Percentiles rank a stretch among this genome's conserved stretches.
phyloP scores from a whole-genome alignment of 2,888 invertebrate genomes.

The Eledone cirrhosa region DNA sequence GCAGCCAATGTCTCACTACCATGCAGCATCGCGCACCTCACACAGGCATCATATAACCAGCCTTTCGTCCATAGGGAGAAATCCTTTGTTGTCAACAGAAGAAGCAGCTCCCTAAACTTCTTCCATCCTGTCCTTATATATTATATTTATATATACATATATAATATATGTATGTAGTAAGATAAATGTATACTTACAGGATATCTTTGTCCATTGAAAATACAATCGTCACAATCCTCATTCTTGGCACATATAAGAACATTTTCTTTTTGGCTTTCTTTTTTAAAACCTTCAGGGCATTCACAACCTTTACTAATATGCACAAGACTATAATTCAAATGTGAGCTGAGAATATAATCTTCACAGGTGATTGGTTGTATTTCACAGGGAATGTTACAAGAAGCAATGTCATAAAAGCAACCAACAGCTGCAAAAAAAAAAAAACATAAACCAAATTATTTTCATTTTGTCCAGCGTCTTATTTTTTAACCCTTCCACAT shows the following conservation, averaged over 20 bases:
- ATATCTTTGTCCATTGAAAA: background rate
- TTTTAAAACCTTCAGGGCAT: background rate
- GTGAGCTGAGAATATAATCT: background rate
- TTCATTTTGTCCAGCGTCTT: no score
- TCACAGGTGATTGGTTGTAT: background rate
- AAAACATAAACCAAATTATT: background rate
- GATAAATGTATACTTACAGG: background rate
- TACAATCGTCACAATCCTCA: background rate
- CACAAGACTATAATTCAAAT: background rate
- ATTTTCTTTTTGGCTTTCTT: background rate
- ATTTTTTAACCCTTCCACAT: no score
- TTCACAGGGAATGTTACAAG: constrained; percentile 18
- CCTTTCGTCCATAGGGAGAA: no score
- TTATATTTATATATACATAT: no score
- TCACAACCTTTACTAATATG: background rate
- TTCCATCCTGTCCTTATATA: no score
- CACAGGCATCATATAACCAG: no score
- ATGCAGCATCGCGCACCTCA: no score
- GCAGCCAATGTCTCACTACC: no score
- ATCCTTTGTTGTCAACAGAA: no score
- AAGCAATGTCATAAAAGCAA: background rate
- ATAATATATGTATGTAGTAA: background rate
- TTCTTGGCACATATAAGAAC: background rate
- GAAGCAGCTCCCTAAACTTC: no score
- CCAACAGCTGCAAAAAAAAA: background rate